Evolutionary conservation across 2,113 vertebrate species (phyloP).

Genomic region (Microcebus ravelobensis): DNA sequence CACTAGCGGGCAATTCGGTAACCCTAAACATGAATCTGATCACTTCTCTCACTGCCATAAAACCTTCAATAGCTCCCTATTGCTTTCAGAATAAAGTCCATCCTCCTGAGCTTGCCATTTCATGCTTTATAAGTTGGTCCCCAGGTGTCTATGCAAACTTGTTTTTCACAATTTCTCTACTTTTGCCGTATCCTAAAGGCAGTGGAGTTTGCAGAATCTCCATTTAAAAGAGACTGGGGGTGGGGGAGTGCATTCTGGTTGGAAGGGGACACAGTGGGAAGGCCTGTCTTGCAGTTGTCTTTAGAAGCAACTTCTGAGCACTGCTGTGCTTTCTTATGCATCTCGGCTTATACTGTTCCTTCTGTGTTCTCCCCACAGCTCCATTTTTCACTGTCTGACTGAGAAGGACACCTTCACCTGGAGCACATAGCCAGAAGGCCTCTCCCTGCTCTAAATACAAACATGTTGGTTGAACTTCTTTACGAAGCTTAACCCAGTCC

Average conservation of each 20-base stretch:
- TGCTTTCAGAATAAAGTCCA: background rate
- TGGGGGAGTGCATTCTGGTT: too few relatives aligned
- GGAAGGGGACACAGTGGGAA: background rate
- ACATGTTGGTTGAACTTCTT: background rate
- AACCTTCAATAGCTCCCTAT: background rate
- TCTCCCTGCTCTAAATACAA: background rate
- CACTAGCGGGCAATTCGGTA: background rate
- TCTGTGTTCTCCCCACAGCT: too few relatives aligned
- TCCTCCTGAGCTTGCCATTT: background rate
- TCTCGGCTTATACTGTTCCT: accelerated
- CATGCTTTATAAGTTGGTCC: background rate
- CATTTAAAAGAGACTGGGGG: background rate
- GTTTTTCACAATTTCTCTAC: background rate
- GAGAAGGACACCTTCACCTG: background rate
- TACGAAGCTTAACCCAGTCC: background rate
- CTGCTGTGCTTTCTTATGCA: background rate
- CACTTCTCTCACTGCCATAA: background rate
- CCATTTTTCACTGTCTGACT: background rate
- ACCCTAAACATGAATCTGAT: background rate
- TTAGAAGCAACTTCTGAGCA: background rate
- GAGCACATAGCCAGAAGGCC: background rate
- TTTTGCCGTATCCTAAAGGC: background rate
- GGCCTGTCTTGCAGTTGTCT: background rate
- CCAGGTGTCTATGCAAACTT: background rate
- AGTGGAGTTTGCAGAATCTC: background rate